Percentiles rank a stretch among this genome's conserved stretches.
These are phyloP conservation scores for Periphyllus acericola DNA, from an alignment of 2,888 invertebrate genomes.

Conservation along the genomic window DNA sequence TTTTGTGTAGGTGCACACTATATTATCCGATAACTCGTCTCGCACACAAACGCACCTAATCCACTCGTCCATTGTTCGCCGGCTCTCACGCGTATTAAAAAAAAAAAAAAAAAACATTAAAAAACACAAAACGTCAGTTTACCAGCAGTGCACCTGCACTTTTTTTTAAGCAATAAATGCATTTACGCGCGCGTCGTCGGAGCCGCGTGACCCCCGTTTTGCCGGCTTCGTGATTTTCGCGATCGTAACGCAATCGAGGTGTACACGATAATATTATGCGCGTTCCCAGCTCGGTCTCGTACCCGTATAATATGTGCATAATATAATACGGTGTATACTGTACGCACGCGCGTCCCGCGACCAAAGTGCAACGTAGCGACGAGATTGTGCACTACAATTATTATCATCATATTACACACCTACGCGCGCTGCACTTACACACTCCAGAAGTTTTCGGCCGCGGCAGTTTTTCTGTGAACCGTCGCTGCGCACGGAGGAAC, in stretches of 20 bases:
- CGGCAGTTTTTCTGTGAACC: neutral
- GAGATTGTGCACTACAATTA: neutral
- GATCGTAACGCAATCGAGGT: neutral
- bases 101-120: no score
- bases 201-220: neutral
- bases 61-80: neutral
- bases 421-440: neutral
- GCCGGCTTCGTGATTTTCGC: neutral
- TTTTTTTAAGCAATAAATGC: neutral
- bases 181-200: neutral
- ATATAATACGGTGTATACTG: no score
- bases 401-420: no score
- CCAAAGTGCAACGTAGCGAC: neutral
- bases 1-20: no score
- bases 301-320: no score
- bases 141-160: no score
- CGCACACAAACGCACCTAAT: neutral
- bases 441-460: no score
- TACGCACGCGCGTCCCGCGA: neutral
- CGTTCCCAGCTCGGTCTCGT: neutral
- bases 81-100: slow-evolving; percentile 14
- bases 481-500: neutral
- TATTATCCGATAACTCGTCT: neutral
- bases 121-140: no score
- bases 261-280: neutral